Conservation (phyloP, 2,888 invertebrate species). For the Drosophila merina region DNA sequence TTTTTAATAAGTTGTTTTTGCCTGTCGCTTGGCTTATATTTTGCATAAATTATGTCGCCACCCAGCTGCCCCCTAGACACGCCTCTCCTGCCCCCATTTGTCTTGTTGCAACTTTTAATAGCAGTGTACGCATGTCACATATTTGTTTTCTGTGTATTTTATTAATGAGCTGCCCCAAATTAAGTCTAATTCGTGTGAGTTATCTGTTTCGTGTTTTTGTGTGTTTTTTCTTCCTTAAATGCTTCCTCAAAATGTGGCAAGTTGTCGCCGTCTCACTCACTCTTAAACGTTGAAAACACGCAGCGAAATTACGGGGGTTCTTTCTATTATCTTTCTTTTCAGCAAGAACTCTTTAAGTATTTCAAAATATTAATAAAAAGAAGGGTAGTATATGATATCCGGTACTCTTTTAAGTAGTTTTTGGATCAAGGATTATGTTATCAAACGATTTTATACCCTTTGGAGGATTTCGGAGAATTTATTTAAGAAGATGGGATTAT, state of each 20-base stretch:
- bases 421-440: too few species aligned
- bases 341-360: too few species aligned
- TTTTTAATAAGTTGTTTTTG: constrained; percentile 73
- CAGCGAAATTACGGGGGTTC: neutral
- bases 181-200: constrained; percentile 67
- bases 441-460: too few species aligned
- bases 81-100: constrained; percentile 27
- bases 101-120: constrained; percentile 46
- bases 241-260: constrained; percentile 29
- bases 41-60: constrained; percentile 72
- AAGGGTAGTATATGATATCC: too few species aligned
- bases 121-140: constrained; percentile 20
- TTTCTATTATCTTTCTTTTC: too few species aligned
- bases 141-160: constrained; percentile 47
- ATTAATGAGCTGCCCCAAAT: constrained; percentile 76
- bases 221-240: constrained; percentile 21
- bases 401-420: too few species aligned
- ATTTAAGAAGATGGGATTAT: too few species aligned
- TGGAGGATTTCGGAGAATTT: too few species aligned
- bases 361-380: too few species aligned
- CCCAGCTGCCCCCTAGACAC: constrained; percentile 12
- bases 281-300: neutral
- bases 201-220: neutral
- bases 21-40: constrained; percentile 69
- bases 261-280: neutral